Evolutionary conservation across 2,888 invertebrate species (phyloP), one percentile per base, ranked within the genome.

Genomic region (Latrodectus hesperus): DNA sequence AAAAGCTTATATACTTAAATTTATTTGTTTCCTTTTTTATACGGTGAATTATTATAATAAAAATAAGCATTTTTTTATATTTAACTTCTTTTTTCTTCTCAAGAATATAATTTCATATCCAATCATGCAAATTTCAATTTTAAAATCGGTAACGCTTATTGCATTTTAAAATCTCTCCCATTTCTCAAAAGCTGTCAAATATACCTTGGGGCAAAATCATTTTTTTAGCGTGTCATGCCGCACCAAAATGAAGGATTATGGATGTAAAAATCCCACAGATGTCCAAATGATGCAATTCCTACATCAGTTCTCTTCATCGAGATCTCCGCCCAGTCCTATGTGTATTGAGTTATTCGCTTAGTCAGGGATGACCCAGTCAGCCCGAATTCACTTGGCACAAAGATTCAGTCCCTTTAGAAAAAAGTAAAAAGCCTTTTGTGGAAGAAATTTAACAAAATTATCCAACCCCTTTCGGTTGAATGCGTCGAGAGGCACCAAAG

Each of bases 361-460:
- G 17, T 68, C 67, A 17, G 67, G 67, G 67, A 6, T 68, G 67
- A 68, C 67, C 67, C 26, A 22, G 67, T 68, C 67, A 17, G 17
- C 22, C 67, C 22, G 17, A 60, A 60, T 60, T 60, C 60, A 60
- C 60, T 60, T 60, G 60, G 60, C 60, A 60, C 12, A 68, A 60
- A 26, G 55, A n/a, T 26, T 70, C 64, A 17, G n/a, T 49, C 52
- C 77, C 67, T 4, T 67, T n/a, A 12, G 38, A 38, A 75, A 67
- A 52, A 67, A 52, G 12, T 16, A 60, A 52, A 77, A 70, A 78
- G 55, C 72, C 72, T 72, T 74, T 85, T 86, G 85, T 76, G 55
- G 75, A 80, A 76, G 85, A 80, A 86, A 76, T 67, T 77, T 87
- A 87, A 87, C 86, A 53, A 73, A 87, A 81, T 87, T 81, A 81